Percentiles rank a stretch among this genome's conserved stretches.
Evolutionary conservation across 2,888 invertebrate genomes (phyloP).

Genomic region (Eupithecia abbreviata): DNA sequence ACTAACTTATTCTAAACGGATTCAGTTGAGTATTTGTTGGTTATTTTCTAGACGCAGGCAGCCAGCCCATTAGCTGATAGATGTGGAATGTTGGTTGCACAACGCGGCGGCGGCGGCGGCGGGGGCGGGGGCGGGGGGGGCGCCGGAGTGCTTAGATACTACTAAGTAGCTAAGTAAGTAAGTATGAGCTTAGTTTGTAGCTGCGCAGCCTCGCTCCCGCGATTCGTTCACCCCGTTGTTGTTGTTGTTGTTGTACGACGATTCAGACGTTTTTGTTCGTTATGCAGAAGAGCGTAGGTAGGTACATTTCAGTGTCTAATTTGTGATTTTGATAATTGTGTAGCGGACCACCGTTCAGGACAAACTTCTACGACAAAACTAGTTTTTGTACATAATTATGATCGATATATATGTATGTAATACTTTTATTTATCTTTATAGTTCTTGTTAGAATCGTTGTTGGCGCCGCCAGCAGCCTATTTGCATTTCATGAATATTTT

Average conservation of each 20-base stretch:
- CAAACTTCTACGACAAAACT: not conserved
- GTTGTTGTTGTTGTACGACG: no score
- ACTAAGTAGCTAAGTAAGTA: not conserved
- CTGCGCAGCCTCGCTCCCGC: not conserved
- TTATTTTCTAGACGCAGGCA: not conserved
- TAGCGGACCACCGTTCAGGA: not conserved
- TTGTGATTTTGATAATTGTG: not conserved
- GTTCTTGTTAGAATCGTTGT: not conserved
- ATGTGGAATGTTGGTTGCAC: not conserved
- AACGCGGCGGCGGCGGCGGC: not conserved
- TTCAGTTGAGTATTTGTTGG: not conserved
- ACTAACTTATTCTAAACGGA: not conserved
- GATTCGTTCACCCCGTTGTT: not conserved
- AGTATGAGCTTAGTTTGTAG: not conserved
- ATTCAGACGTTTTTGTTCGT: no score
- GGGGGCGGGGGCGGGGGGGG: not conserved
- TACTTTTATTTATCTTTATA: not conserved
- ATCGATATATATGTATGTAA: not conserved
- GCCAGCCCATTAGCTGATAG: not conserved
- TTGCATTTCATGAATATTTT: conserved; percentile 20
- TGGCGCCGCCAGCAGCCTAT: conserved; percentile 26
- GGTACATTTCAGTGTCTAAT: not conserved
- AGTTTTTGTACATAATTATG: not conserved
- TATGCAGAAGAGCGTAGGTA: no score
- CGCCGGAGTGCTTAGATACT: not conserved